phyloP scores from a whole-genome alignment of 2,888 invertebrate genomes.

The Cancer borealis region DNA sequence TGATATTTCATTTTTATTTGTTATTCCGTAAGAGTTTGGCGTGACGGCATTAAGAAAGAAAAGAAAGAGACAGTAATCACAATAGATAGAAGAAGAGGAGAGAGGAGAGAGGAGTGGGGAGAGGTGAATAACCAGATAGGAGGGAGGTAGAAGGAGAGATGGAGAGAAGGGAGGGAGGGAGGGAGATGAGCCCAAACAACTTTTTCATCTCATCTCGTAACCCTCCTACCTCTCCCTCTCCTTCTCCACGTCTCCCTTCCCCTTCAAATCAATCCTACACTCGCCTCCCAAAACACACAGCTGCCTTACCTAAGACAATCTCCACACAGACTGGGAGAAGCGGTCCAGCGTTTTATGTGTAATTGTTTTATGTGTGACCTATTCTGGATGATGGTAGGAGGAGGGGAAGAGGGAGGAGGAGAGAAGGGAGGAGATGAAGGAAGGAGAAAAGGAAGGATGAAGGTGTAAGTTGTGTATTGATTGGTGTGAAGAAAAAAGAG shows the following conservation, averaged over 20 bases:
- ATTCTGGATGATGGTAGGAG: constrained; percentile 47
- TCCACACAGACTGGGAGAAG: constrained; percentile 47
- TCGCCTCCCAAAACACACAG: constrained; percentile 46
- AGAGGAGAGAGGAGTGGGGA: neutral
- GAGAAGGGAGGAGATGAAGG: neutral
- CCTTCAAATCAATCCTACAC: constrained; percentile 49
- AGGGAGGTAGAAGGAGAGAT: neutral
- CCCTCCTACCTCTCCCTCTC: neutral
- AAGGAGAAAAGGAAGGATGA: neutral
- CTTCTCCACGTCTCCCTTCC: neutral
- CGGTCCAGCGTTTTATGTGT: constrained; percentile 50
- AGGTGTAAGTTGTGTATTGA: neutral
- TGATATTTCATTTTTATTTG: neutral
- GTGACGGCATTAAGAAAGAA: neutral
- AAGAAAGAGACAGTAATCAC: neutral
- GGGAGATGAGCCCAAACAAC: constrained; percentile 17
- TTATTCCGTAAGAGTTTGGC: neutral
- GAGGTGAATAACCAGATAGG: neutral
- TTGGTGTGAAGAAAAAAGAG: neutral
- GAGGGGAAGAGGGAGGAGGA: neutral
- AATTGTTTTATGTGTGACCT: constrained; percentile 59
- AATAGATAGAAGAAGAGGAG: neutral
- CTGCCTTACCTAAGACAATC: constrained; percentile 53
- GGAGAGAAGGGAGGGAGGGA: neutral
- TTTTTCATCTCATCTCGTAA: neutral